Conservation (phyloP, 2,888 invertebrate genomes). For the Netelia melanura region DNA sequence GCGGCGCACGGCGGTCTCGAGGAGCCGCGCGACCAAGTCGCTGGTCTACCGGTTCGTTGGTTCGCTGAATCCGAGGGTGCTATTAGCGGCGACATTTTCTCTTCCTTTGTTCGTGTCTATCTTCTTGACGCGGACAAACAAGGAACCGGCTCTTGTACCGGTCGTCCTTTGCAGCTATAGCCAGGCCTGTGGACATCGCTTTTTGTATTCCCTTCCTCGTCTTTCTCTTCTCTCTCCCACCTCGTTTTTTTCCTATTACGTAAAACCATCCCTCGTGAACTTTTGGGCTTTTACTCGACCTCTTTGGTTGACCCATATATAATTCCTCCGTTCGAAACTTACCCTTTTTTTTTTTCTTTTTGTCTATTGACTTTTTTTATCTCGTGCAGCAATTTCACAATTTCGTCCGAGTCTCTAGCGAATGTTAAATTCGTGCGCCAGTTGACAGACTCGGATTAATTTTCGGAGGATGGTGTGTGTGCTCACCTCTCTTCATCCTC, state of each 20-base stretch:
- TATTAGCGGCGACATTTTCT: conserved; percentile 43
- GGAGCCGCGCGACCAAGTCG: no score
- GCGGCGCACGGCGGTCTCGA: no score
- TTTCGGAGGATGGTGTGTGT: no score
- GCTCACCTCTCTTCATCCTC: background rate
- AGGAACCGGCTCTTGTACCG: conserved; percentile 10
- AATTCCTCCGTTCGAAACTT: no score
- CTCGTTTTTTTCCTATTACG: background rate
- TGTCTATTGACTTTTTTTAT: no score
- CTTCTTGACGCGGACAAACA: conserved; percentile 48
- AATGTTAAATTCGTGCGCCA: no score
- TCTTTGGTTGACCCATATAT: no score
- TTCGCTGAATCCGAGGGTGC: conserved; percentile 20
- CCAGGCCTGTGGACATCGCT: background rate
- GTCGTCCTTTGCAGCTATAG: conserved; percentile 13
- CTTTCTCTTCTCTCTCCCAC: background rate
- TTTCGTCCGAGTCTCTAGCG: no score
- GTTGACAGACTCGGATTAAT: no score
- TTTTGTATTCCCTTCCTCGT: background rate
- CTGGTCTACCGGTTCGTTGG: background rate
- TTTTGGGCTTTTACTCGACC: no score
- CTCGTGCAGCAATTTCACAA: no score
- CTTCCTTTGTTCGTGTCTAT: conserved; percentile 48
- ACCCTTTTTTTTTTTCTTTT: no score
- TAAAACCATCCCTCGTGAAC: background rate